Evolutionary conservation across 2,888 invertebrate genomes (phyloP).

Genomic region (Pteria penguin): DNA sequence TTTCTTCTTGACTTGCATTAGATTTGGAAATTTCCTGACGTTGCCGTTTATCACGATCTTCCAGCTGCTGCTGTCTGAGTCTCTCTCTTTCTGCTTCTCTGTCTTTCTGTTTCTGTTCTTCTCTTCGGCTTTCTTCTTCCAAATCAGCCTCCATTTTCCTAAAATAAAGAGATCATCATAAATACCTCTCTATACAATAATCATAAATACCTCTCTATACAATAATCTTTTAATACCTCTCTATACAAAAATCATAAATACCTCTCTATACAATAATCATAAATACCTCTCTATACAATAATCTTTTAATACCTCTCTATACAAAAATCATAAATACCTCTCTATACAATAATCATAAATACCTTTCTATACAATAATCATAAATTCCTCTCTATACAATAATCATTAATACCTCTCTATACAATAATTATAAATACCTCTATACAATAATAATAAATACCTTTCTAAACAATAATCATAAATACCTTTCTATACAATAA

Average conservation of each 20-base stretch:
- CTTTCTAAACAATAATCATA: constrained; percentile 6
- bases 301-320: too few species aligned
- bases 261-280: too few species aligned
- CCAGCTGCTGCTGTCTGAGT: constrained; percentile 67
- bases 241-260: too few species aligned
- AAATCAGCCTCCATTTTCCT: constrained; percentile 71
- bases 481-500: neutral
- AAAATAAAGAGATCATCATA: constrained; percentile 17
- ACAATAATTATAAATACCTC: too few species aligned
- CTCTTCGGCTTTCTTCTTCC: constrained; percentile 68
- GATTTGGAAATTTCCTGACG: constrained; percentile 66
- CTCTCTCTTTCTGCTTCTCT: constrained; percentile 68
- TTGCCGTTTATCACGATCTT: constrained; percentile 65
- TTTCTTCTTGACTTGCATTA: constrained; percentile 68
- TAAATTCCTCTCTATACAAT: neutral
- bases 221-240: too few species aligned
- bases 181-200: neutral
- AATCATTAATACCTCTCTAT: too few species aligned
- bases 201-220: too few species aligned
- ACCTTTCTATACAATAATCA: too few species aligned
- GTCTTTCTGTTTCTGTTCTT: constrained; percentile 68
- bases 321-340: too few species aligned
- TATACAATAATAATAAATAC: too few species aligned
- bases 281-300: too few species aligned
- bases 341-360: too few species aligned